These are phyloP conservation scores for Dicyrtoma fusca DNA, from an alignment of 2,888 invertebrate genomes.

Conservation along the genomic window DNA sequence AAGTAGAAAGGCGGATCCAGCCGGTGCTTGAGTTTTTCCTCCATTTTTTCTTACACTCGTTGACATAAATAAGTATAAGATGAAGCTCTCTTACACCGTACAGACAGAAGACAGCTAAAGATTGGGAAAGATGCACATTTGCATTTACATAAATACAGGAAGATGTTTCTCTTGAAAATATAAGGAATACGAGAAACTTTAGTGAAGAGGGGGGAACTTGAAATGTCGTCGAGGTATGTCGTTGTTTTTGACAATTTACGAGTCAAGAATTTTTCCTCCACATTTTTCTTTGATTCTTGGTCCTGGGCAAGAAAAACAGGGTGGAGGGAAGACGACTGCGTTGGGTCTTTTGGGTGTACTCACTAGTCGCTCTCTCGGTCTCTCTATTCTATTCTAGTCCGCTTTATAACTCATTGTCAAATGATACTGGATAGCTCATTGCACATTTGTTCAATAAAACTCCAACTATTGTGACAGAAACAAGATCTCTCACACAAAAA, in stretches of 20 bases:
- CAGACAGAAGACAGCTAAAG: background rate
- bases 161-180: background rate
- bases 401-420: conserved; percentile 22
- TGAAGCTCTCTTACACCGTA: no score
- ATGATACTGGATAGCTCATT: conserved; percentile 12
- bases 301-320: background rate
- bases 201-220: conserved; percentile 5
- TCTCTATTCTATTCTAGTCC: conserved; percentile 8
- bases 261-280: background rate
- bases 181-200: no score
- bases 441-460: conserved; percentile 23
- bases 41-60: no score
- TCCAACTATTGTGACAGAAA: conserved; percentile 1
- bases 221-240: conserved; percentile 3
- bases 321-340: background rate
- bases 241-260: conserved; percentile 30
- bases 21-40: background rate
- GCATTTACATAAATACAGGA: background rate
- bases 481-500: no score
- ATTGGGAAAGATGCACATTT: conserved; percentile 3
- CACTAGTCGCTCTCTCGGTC: background rate
- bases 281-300: background rate
- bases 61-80: no score
- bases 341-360: background rate
- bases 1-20: conserved; percentile 21